phyloP scores from a whole-genome alignment of 2,888 invertebrate species.

The Drosophila multiciliata region DNA sequence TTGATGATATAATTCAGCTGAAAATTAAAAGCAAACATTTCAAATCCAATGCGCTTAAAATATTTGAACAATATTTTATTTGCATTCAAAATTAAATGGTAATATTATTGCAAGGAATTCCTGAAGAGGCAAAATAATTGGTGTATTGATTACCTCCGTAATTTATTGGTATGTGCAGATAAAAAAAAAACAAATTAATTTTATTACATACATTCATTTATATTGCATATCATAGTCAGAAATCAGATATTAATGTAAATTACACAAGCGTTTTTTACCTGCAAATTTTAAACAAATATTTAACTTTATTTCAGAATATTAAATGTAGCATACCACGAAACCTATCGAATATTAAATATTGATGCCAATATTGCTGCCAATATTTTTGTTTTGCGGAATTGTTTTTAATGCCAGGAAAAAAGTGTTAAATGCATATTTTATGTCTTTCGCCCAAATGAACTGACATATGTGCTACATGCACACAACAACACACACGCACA shows the following conservation, averaged over 20 bases:
- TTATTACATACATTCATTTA: not conserved
- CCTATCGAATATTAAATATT: not conserved
- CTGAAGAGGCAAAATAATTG: not conserved
- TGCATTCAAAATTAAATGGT: no score
- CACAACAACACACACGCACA: not conserved
- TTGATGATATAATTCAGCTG: not conserved
- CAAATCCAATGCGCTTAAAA: not conserved
- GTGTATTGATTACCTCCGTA: not conserved
- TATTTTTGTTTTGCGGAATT: not conserved
- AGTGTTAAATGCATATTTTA: not conserved
- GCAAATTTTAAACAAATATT: not conserved
- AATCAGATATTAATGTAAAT: not conserved
- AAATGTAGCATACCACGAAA: not conserved
- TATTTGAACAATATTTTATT: not conserved
- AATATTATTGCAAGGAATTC: not conserved
- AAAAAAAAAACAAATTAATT: not conserved
- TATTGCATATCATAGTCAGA: not conserved
- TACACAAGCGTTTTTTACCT: not conserved
- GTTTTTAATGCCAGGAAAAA: not conserved
- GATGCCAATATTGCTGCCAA: not conserved
- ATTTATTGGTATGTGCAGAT: not conserved
- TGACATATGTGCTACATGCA: conserved; percentile 14
- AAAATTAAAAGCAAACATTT: conserved; percentile 1
- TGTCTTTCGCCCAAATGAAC: conserved; percentile 14
- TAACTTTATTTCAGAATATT: not conserved